Percentiles rank a stretch among this genome's conserved stretches.
Conservation (phyloP, 2,888 invertebrate species). For the Crepidodera aurea region DNA sequence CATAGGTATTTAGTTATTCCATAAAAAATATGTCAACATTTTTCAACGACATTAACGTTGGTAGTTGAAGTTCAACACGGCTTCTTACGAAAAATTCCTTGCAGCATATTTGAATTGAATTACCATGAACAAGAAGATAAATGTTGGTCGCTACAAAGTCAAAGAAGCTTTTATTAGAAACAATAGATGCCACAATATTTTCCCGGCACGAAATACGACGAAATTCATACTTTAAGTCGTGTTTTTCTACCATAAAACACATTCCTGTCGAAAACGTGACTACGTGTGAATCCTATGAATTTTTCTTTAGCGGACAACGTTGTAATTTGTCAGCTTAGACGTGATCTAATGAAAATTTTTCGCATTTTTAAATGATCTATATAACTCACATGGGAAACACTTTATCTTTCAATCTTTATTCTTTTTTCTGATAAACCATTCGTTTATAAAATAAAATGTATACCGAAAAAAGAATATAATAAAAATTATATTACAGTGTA, state of each 20-base stretch:
- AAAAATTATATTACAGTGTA: too few species aligned
- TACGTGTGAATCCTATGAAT: conserved; percentile 20
- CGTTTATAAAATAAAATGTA: too few species aligned
- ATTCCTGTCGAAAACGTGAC: conserved; percentile 20
- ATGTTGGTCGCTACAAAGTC: conserved; percentile 10
- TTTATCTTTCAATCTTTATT: too few species aligned
- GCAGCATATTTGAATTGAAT: conserved; percentile 27
- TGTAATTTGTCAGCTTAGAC: conserved; percentile 9
- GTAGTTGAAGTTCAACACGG: conserved; percentile 1
- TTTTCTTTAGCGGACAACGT: conserved; percentile 2
- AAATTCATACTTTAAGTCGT: conserved; percentile 20
- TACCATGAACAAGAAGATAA: conserved; percentile 27
- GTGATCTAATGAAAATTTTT: conserved; percentile 11
- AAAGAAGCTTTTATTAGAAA: conserved; percentile 24
- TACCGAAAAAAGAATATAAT: too few species aligned
- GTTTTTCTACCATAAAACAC: conserved; percentile 15
- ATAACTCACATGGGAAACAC: not conserved
- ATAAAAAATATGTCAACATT: not conserved
- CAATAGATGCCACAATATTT: conserved; percentile 28
- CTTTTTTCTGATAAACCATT: too few species aligned
- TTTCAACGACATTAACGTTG: not conserved
- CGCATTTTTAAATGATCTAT: conserved; percentile 5
- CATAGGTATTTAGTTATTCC: not conserved
- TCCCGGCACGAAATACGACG: conserved; percentile 26
- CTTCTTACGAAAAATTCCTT: conserved; percentile 31